Percentiles rank a stretch among this genome's conserved stretches.
Conservation (phyloP, 2,797 vertebrate species). For the Paratrypauchen microcephalus region DNA sequence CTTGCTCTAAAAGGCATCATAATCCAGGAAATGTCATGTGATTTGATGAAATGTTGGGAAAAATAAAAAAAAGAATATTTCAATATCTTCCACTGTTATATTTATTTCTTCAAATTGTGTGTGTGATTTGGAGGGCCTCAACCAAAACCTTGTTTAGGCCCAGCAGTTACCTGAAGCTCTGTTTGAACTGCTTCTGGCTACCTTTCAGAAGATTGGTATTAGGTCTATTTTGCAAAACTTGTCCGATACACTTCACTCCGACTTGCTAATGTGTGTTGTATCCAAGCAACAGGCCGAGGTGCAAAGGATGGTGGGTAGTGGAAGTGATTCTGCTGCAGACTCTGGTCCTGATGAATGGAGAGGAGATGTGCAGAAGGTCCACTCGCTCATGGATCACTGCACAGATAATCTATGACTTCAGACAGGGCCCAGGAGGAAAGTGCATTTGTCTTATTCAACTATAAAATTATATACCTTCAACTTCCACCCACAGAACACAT, state of each 20-base stretch:
- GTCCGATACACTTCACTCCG: slow-evolving; percentile 20
- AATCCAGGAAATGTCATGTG: too few species aligned
- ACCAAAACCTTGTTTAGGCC: too few species aligned
- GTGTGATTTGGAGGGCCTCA: too few species aligned
- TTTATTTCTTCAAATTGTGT: too few species aligned
- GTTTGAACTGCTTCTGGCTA: too few species aligned
- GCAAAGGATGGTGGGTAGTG: slow-evolving; percentile 23
- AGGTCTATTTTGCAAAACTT: slow-evolving; percentile 24
- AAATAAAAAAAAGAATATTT: too few species aligned
- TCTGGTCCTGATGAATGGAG: slow-evolving; percentile 65
- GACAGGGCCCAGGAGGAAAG: slow-evolving; percentile 41
- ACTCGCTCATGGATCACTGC: slow-evolving; percentile 75
- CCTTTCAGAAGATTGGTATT: background rate
- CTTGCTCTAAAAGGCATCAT: too few species aligned
- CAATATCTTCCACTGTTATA: too few species aligned
- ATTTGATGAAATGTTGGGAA: too few species aligned
- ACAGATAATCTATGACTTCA: slow-evolving; percentile 71
- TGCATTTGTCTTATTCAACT: slow-evolving; percentile 60
- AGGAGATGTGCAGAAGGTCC: slow-evolving; percentile 55
- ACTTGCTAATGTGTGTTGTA: slow-evolving; percentile 47
- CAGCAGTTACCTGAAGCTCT: too few species aligned
- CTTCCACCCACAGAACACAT: slow-evolving; percentile 30
- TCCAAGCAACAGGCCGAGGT: slow-evolving; percentile 62
- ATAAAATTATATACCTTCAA: slow-evolving; percentile 40
- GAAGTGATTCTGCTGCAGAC: slow-evolving; percentile 43